A percentile compares a stretch with the other conserved stretches of the same genome.
Evolutionary conservation across 1,140 invertebrate species (phyloP).

Genomic region (Drosophila pallidifrons): DNA sequence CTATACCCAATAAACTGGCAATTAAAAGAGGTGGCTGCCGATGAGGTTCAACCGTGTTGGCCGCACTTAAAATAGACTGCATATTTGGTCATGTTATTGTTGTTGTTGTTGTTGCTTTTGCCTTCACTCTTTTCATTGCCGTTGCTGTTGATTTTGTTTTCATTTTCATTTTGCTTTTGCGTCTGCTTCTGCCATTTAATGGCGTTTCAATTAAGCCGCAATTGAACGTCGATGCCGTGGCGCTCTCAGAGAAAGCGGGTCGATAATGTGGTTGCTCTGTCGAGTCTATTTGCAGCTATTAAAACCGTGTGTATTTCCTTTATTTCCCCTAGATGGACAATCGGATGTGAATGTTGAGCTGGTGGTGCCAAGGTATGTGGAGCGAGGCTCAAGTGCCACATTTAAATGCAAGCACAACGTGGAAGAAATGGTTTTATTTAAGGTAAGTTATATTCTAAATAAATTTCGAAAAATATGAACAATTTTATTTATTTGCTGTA

Average conservation of each 20-base stretch:
- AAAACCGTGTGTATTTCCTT: slow-evolving; percentile 13
- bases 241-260: background rate
- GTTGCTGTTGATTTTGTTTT: slow-evolving; percentile 10
- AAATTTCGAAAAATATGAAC: too few species aligned
- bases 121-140: background rate
- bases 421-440: slow-evolving; percentile 87
- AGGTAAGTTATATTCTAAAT: slow-evolving; percentile 83
- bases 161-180: slow-evolving; percentile 12
- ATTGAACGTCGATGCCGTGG: slow-evolving; percentile 32
- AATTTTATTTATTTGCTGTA: too few species aligned
- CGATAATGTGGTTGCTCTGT: background rate
- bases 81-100: slow-evolving; percentile 36
- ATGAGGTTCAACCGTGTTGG: slow-evolving; percentile 1
- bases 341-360: slow-evolving; percentile 82
- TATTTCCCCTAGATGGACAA: slow-evolving; percentile 77
- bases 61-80: slow-evolving; percentile 51
- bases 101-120: background rate
- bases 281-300: slow-evolving; percentile 30
- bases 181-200: slow-evolving; percentile 46
- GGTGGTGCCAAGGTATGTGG: slow-evolving; percentile 80
- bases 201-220: slow-evolving; percentile 73
- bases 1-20: slow-evolving; percentile 48
- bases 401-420: slow-evolving; percentile 89
- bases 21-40: slow-evolving; percentile 20
- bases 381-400: slow-evolving; percentile 85